A percentile compares a stretch with the other conserved stretches of the same genome.
phyloP scores from a whole-genome alignment of 2,888 invertebrate genomes.

The Chesias legatella region DNA sequence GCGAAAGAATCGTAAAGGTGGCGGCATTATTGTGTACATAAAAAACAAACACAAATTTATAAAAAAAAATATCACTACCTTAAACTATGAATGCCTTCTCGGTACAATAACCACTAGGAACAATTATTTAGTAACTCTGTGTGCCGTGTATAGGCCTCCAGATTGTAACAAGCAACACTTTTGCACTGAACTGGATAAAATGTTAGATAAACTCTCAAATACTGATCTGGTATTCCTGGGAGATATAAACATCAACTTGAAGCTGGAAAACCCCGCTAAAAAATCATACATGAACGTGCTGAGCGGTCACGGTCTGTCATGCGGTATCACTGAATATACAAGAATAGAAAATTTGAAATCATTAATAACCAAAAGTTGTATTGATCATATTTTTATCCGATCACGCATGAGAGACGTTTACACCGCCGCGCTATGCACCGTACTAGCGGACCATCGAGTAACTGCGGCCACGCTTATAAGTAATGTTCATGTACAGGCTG shows the following conservation, averaged over 20 bases:
- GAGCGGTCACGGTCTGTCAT: slow-evolving; percentile 8
- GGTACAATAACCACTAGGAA: slow-evolving; percentile 1
- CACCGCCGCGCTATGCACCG: too few relatives aligned
- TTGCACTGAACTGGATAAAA: not conserved
- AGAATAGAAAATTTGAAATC: slow-evolving; percentile 5
- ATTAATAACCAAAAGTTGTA: slow-evolving; percentile 7
- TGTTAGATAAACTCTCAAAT: not conserved
- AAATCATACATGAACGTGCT: slow-evolving; percentile 4
- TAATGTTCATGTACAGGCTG: slow-evolving; percentile 1
- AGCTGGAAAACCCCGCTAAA: not conserved
- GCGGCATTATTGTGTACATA: slow-evolving; percentile 3
- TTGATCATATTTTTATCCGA: slow-evolving; percentile 9
- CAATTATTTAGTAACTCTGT: not conserved
- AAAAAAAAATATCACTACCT: not conserved
- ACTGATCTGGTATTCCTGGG: slow-evolving; percentile 2
- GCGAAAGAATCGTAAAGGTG: not conserved
- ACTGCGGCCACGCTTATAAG: not conserved
- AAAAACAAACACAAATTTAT: slow-evolving; percentile 3
- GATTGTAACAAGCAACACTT: slow-evolving; percentile 2
- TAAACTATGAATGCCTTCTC: slow-evolving; percentile 3
- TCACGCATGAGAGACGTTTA: slow-evolving; percentile 8
- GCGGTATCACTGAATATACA: slow-evolving; percentile 7
- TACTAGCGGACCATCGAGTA: too few relatives aligned
- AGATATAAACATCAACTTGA: slow-evolving; percentile 4
- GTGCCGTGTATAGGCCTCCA: slow-evolving; percentile 3